Evolutionary conservation across 2,113 vertebrate species (phyloP).

Genomic region (Ginglymostoma cirratum): DNA sequence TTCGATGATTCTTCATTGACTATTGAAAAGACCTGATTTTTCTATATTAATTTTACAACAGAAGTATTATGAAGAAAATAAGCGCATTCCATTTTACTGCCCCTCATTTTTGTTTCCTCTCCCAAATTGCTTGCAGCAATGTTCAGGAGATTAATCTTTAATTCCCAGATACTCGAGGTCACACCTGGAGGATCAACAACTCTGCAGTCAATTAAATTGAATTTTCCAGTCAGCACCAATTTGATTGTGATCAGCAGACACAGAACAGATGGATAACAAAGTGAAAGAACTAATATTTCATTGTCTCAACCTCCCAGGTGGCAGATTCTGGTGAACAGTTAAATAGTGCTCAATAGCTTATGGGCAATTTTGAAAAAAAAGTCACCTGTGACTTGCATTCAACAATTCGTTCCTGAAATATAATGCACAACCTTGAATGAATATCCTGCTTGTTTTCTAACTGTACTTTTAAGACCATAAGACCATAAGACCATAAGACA

Average conservation of each 20-base stretch:
- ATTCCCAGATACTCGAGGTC: background rate
- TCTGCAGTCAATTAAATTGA: background rate
- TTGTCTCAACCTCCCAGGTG: background rate
- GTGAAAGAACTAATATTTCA: background rate
- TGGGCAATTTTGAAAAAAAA: slow-evolving; percentile 2
- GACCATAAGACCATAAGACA: no score
- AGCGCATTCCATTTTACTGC: background rate
- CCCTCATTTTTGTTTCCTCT: background rate
- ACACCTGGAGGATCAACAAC: background rate
- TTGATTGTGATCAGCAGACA: background rate
- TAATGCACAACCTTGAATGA: background rate
- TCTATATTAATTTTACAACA: background rate
- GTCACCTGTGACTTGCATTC: background rate
- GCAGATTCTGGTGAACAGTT: background rate
- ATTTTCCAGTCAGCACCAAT: background rate
- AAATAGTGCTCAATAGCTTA: background rate
- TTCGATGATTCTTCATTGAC: background rate
- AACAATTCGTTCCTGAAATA: background rate
- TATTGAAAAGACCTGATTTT: background rate
- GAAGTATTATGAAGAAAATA: background rate
- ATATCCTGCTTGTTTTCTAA: background rate
- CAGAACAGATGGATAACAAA: background rate
- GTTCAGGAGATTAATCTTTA: background rate
- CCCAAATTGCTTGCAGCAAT: background rate
- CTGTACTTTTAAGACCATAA: no score